Base-by-base conservation (phyloP, 2,888 invertebrate species). In the Alcis repandata region DNA sequence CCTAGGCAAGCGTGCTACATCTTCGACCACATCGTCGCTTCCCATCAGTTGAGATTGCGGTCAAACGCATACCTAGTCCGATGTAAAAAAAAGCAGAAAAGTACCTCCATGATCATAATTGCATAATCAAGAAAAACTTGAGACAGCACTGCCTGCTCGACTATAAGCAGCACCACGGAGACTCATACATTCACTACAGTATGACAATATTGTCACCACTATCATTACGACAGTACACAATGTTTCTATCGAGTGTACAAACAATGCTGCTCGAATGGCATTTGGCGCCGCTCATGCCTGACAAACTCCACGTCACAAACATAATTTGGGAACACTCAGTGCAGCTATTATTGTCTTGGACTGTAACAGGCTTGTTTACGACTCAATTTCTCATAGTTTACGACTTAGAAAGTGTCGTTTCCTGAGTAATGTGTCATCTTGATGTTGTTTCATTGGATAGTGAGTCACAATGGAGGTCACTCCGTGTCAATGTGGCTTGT, bases 321-420 rank as follows among this genome's bases (percentile, higher is more conserved):
- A 77, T 82, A 82, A 84, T 83, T 84, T 75, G 76, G 85, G 79
- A 80, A 73, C 80, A 75, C 78, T 84, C 78, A 80, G 77, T 82
- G 82, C 64, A 59, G 54, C 80, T 86, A 87, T 86, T 86, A 85
- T 81, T 80, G 80, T 83, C 80, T 76, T 74, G 64, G 71, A 63
- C 72, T 79, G 74, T 76, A 77, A 79, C 79, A 74, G 71, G 62
- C 73, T 75, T 79, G 78, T 82, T 79, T 79, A 80, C 73, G 77
- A 77, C 70, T 71, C 66, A 68, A 73, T 77, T 74, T 77, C 72
- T 74, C 73, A 71, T 72, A 75, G 75, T 77, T 78, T 76, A 78
- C 70, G 71, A 75, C 73, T 71, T 68, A 66, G 60, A 65, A 70
- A 68, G 68, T 65, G 61, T 65, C 64, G 58, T 63, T 64, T 65